These are phyloP conservation scores for Hylyphantes graminicola DNA, from an alignment of 1,140 invertebrate species.

Conservation along the genomic window DNA sequence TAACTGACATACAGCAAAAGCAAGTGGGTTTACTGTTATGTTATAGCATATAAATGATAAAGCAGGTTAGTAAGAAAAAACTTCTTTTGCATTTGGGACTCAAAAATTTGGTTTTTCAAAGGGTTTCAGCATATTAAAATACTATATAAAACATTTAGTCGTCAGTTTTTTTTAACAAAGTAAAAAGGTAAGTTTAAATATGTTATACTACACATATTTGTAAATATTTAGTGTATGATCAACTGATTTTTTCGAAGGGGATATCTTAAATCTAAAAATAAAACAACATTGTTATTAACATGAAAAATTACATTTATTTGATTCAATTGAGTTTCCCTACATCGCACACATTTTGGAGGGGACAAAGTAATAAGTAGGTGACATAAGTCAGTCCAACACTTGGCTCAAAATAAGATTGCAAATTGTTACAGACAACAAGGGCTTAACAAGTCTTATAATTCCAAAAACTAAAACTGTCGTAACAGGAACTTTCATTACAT, in stretches of 20 bases:
- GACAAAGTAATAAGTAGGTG: constrained; percentile 17
- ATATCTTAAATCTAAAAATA: background rate
- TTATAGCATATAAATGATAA: background rate
- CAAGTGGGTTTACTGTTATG: background rate
- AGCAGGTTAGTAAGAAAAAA: constrained; percentile 42
- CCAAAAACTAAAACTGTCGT: constrained; percentile 2
- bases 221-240: too few species aligned
- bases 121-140: constrained; percentile 36
- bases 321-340: constrained; percentile 19
- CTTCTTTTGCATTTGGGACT: constrained; percentile 43
- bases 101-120: constrained; percentile 46
- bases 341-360: constrained; percentile 13
- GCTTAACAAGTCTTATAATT: constrained; percentile 4
- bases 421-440: constrained; percentile 14
- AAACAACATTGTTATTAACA: too few species aligned
- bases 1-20: constrained; percentile 15
- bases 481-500: constrained; percentile 41
- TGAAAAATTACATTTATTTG: constrained; percentile 36
- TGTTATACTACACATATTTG: too few species aligned
- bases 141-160: too few species aligned
- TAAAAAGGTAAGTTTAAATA: too few species aligned
- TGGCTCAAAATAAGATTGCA: constrained; percentile 28
- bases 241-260: too few species aligned
- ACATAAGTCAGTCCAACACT: constrained; percentile 11
- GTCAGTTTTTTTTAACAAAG: too few species aligned